Evolutionary conservation across 2,888 invertebrate species (phyloP).

Genomic region (Microctonus aethiopoides): DNA sequence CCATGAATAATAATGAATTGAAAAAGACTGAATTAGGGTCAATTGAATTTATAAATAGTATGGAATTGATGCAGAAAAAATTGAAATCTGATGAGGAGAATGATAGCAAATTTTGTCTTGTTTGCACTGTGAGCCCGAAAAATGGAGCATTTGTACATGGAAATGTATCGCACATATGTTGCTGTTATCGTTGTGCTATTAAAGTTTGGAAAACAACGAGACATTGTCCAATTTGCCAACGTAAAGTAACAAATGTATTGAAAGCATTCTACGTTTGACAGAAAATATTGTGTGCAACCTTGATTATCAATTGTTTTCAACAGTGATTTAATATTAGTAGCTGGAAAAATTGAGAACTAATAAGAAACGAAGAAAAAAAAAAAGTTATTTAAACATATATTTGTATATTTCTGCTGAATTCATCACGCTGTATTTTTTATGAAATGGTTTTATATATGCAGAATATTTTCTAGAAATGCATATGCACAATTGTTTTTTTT

Average conservation of each 20-base stretch:
- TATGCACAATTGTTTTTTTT: too few species aligned
- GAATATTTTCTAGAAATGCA: neutral
- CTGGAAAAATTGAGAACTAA: too few species aligned
- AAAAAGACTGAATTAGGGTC: conserved; percentile 6
- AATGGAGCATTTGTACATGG: conserved; percentile 78
- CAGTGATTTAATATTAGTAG: neutral
- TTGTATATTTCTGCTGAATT: neutral
- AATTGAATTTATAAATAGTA: neutral
- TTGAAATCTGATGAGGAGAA: conserved; percentile 23
- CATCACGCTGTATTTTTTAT: neutral
- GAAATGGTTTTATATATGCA: neutral
- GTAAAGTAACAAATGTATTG: conserved; percentile 75
- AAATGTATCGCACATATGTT: conserved; percentile 75
- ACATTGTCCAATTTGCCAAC: conserved; percentile 77
- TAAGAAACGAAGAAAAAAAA: too few species aligned
- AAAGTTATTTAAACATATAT: neutral
- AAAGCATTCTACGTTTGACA: conserved; percentile 68
- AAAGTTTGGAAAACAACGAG: conserved; percentile 74
- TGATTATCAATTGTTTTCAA: neutral
- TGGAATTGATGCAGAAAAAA: conserved; percentile 5
- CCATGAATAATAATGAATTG: neutral
- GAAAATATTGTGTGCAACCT: neutral
- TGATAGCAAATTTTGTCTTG: conserved; percentile 70
- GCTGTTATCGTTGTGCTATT: conserved; percentile 78
- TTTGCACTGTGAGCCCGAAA: conserved; percentile 74